Percentiles rank a stretch among this genome's conserved stretches.
Evolutionary conservation across 2,113 vertebrate genomes (phyloP).

Genomic region (Puma concolor): DNA sequence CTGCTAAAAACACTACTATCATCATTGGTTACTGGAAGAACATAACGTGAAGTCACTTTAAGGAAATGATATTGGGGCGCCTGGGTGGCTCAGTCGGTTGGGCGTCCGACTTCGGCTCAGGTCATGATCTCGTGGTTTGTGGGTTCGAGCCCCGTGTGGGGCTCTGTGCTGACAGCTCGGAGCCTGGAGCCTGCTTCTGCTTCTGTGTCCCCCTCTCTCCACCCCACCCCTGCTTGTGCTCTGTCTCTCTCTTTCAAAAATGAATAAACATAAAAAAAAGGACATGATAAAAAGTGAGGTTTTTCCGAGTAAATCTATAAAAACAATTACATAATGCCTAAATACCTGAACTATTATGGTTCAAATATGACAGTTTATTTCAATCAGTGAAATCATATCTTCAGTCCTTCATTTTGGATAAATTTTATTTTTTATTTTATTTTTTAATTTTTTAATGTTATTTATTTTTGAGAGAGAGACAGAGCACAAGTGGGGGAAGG

Average conservation of each 20-base stretch:
- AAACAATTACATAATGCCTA: not conserved
- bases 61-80: not conserved
- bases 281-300: conserved; percentile 44
- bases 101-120: too few relatives aligned
- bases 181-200: too few relatives aligned
- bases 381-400: not conserved
- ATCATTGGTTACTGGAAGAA: conserved; percentile 54
- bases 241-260: too few relatives aligned
- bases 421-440: not conserved
- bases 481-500: too few relatives aligned
- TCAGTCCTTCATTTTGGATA: not conserved
- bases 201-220: too few relatives aligned
- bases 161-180: too few relatives aligned
- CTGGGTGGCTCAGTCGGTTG: too few relatives aligned
- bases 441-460: not conserved
- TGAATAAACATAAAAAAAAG: not conserved
- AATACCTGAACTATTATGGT: not conserved
- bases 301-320: not conserved
- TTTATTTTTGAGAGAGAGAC: too few relatives aligned
- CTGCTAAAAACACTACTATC: not conserved
- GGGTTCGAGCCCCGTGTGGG: too few relatives aligned
- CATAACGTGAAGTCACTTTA: conserved; percentile 9
- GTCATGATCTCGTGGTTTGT: too few relatives aligned
- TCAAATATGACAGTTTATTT: not conserved
- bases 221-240: too few relatives aligned